phyloP scores from a whole-genome alignment of 2,113 vertebrate genomes.

The Uropsilus gracilis region DNA sequence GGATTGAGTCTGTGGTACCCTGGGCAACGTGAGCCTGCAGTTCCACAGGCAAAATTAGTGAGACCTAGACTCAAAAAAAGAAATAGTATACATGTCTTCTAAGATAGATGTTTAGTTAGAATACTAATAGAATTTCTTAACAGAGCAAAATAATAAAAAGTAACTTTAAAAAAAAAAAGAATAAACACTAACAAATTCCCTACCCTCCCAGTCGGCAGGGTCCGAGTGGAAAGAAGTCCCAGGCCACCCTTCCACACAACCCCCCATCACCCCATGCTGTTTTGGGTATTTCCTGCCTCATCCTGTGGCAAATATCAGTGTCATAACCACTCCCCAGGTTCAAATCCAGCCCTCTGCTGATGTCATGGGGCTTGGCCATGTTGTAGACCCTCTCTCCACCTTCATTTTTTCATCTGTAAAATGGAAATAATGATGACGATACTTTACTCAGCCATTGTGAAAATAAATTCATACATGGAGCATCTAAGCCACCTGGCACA shows the following conservation, averaged over 20 bases:
- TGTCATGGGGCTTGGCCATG: not conserved
- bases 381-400: not conserved
- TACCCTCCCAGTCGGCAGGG: not conserved
- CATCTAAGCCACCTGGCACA: not conserved
- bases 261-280: no score
- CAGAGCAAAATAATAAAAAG: no score
- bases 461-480: not conserved
- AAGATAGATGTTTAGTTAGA: no score
- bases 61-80: no score
- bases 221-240: not conserved
- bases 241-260: no score
- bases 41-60: no score
- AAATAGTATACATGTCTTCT: no score
- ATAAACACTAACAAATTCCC: not conserved
- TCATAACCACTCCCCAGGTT: not conserved
- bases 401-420: constrained; percentile 20
- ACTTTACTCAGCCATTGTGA: not conserved
- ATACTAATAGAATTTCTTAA: no score
- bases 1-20: no score
- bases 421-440: not conserved
- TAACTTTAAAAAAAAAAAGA: no score
- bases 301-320: not conserved
- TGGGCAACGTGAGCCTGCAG: no score
- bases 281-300: no score
- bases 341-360: not conserved